Evolutionary conservation across 2,888 invertebrate genomes (phyloP).

Genomic region (Athripsodes cinereus): DNA sequence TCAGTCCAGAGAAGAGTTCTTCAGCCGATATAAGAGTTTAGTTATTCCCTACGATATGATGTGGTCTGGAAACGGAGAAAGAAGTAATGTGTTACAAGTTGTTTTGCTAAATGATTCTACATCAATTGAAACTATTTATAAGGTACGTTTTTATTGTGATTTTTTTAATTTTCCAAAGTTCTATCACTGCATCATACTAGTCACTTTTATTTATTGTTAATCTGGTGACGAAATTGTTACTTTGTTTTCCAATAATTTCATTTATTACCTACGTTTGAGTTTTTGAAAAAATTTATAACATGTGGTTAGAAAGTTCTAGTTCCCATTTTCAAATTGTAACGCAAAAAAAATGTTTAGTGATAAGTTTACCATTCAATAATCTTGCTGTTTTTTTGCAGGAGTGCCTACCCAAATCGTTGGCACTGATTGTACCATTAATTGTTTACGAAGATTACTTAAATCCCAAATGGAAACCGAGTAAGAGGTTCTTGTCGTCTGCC

Average conservation of each 20-base stretch:
- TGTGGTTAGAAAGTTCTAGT: too few relatives aligned
- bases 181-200: too few relatives aligned
- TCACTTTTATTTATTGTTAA: too few relatives aligned
- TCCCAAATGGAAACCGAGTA: conserved; percentile 27
- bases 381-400: conserved; percentile 40
- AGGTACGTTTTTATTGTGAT: not conserved
- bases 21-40: conserved; percentile 43
- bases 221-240: too few relatives aligned
- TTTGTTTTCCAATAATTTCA: too few relatives aligned
- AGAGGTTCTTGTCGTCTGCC: not conserved
- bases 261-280: too few relatives aligned
- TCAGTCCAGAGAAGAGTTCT: conserved; percentile 35
- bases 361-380: too few relatives aligned
- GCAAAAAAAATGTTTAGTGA: too few relatives aligned
- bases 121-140: not conserved
- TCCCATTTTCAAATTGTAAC: too few relatives aligned
- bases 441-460: conserved; percentile 35
- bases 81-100: not conserved
- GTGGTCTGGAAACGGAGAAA: conserved; percentile 30
- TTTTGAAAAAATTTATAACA: too few relatives aligned
- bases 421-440: conserved; percentile 40
- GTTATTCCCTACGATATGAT: conserved; percentile 43
- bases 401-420: conserved; percentile 39
- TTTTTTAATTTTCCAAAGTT: too few relatives aligned
- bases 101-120: not conserved